Evolutionary conservation across 2,888 invertebrate species (phyloP).

Genomic region (Octonoba sinensis): DNA sequence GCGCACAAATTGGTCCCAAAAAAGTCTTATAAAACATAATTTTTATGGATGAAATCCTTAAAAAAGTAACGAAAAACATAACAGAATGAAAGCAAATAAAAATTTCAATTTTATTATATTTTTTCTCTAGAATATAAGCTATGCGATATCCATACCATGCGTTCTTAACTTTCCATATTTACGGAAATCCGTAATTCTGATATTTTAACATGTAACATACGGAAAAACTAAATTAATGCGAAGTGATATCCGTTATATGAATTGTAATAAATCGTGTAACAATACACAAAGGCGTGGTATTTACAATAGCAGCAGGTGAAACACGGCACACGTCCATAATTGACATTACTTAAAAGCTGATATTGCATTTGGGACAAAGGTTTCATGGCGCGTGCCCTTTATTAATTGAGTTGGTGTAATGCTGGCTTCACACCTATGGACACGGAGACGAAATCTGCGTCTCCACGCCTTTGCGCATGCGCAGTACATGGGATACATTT

Average conservation of each 20-base stretch:
- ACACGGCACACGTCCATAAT: not conserved
- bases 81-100: not conserved
- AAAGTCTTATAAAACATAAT: no score
- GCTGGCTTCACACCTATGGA: no score
- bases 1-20: no score
- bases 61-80: not conserved
- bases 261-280: slow-evolving; percentile 29
- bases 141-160: not conserved
- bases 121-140: not conserved
- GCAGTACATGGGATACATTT: no score
- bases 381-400: not conserved
- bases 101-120: not conserved
- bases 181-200: not conserved
- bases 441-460: no score
- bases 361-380: slow-evolving; percentile 3
- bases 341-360: not conserved
- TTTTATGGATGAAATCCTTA: not conserved
- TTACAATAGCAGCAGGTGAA: slow-evolving; percentile 26
- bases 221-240: not conserved
- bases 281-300: slow-evolving; percentile 17
- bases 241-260: not conserved
- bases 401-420: no score
- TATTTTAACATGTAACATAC: not conserved
- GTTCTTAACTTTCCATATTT: not conserved
- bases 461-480: no score